These are phyloP conservation scores for Schizothorax lantsangensis DNA, from an alignment of 2,797 vertebrate species.

Conservation along the genomic window DNA sequence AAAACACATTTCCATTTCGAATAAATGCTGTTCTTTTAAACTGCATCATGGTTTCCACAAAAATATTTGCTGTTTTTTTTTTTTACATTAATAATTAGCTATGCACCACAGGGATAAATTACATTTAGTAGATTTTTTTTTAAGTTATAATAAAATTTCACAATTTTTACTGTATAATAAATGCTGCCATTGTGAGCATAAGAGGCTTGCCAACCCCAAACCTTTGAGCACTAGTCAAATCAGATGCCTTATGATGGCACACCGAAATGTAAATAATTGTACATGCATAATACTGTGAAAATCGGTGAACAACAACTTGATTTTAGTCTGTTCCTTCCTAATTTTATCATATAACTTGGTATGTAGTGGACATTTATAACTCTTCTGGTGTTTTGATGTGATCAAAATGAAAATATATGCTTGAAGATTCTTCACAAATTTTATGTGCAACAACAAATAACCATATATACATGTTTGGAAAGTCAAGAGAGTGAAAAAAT, in stretches of 20 bases:
- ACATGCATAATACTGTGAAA: not conserved
- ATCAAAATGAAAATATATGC: not conserved
- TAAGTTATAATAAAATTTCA: slow-evolving; percentile 1
- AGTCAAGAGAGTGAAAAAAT: not conserved
- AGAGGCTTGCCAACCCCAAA: not conserved
- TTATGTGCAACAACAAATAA: not conserved
- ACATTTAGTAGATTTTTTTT: not conserved
- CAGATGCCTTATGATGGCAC: not conserved
- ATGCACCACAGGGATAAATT: not conserved
- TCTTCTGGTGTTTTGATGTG: not conserved
- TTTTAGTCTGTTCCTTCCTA: not conserved
- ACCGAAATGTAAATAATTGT: slow-evolving; percentile 1
- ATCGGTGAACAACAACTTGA: not conserved
- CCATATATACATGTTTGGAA: not conserved
- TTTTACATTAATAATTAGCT: not conserved
- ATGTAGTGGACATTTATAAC: not conserved
- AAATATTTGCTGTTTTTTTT: not conserved
- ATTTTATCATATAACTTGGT: not conserved
- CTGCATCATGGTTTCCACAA: not conserved
- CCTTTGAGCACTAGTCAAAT: not conserved
- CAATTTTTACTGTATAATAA: not conserved
- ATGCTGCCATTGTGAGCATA: not conserved
- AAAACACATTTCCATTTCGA: no score
- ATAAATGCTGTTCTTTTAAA: no score
- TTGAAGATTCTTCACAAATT: not conserved